A percentile compares a stretch with the other conserved stretches of the same genome.
Evolutionary conservation across 2,888 invertebrate species (phyloP).

Genomic region (Tipula unca): DNA sequence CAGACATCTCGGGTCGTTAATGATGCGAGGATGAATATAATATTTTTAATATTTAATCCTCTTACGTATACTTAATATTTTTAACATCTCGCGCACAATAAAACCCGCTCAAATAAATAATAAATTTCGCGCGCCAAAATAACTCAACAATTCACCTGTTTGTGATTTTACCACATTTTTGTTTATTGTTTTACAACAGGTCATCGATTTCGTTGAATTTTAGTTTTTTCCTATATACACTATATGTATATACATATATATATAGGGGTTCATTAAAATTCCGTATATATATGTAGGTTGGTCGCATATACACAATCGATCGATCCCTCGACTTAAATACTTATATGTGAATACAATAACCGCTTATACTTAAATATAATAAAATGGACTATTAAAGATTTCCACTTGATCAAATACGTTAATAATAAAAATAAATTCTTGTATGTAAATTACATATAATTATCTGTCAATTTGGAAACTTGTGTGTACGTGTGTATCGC

Average conservation of each 20-base stretch:
- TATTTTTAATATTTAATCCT: neutral
- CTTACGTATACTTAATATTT: neutral
- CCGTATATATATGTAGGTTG: neutral
- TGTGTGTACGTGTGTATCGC: neutral
- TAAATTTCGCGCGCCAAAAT: neutral
- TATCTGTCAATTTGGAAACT: neutral
- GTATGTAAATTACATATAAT: constrained; percentile 14
- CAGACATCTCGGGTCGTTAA: neutral
- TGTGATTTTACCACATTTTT: neutral
- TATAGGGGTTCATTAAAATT: neutral
- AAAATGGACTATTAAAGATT: neutral
- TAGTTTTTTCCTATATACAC: neutral
- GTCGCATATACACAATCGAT: neutral
- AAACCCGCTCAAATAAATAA: no score
- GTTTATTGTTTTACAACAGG: neutral
- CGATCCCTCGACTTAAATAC: neutral
- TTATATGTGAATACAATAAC: no score
- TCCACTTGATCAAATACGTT: constrained; percentile 14
- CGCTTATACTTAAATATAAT: neutral
- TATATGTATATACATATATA: no score
- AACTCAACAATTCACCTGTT: neutral
- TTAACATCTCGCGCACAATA: neutral
- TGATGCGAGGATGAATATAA: neutral
- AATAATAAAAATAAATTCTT: neutral
- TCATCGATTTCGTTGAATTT: neutral